Percentiles rank a stretch among this genome's conserved stretches.
Conservation (phyloP, 2,797 vertebrate genomes). For the Hydrophis major region DNA sequence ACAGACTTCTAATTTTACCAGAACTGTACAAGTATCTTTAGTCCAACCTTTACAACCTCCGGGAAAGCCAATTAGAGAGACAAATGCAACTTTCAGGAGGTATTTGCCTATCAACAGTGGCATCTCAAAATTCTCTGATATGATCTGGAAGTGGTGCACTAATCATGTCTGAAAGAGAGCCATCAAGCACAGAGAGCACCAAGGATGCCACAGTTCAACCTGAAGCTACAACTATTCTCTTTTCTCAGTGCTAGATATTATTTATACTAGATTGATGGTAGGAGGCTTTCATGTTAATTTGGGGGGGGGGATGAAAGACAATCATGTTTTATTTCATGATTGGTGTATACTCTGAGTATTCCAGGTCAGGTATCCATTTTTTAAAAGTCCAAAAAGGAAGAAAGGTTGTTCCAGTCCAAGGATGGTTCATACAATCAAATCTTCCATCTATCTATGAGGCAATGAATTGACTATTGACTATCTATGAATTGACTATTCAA, state of each 20-base stretch:
- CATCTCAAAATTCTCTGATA: neutral
- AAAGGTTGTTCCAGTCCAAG: neutral
- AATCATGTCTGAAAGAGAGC: neutral
- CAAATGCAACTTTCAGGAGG: neutral
- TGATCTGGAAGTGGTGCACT: neutral
- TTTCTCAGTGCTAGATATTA: neutral
- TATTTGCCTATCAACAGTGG: neutral
- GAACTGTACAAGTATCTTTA: neutral
- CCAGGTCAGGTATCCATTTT: neutral
- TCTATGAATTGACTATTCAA: neutral
- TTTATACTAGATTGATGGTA: neutral
- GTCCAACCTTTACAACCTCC: neutral
- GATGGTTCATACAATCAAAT: neutral
- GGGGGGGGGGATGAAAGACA: neutral
- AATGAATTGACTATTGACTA: neutral
- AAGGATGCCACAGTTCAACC: neutral
- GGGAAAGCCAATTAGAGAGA: neutral
- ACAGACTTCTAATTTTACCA: constrained; percentile 7
- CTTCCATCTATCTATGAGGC: neutral
- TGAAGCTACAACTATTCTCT: neutral
- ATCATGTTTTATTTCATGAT: neutral
- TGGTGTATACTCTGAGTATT: neutral
- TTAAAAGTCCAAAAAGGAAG: neutral
- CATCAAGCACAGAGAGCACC: neutral
- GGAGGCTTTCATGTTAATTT: neutral